Conservation (phyloP, 2,113 vertebrate species). For the Gallinago paraguaiae region DNA sequence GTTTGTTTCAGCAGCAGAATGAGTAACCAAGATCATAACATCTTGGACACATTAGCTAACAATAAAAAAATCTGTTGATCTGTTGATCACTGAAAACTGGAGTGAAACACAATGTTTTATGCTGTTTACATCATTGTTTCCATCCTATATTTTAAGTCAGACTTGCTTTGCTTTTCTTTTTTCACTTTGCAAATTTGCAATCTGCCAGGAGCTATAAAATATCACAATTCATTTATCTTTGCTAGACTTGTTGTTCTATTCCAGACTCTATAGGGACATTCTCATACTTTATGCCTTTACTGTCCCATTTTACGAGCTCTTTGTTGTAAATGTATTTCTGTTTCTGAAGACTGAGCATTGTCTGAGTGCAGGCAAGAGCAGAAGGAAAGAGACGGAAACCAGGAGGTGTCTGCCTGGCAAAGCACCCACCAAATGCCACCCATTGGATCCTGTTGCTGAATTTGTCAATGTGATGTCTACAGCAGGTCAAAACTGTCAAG, state of each 20-base stretch:
- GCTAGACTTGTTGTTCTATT: neutral
- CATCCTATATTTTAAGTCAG: neutral
- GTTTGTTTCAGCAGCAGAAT: neutral
- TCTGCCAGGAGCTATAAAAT: neutral
- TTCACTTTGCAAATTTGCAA: neutral
- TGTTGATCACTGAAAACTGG: neutral
- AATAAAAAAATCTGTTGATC: neutral
- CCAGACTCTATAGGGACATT: neutral
- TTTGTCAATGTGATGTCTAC: neutral
- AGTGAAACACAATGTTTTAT: neutral
- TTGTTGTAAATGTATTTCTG: neutral
- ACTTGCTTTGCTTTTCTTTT: neutral
- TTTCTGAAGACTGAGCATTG: neutral
- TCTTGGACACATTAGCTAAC: neutral
- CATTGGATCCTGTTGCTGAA: accelerated
- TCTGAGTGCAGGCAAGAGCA: neutral
- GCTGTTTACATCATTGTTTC: neutral
- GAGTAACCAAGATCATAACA: neutral
- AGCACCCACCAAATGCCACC: neutral
- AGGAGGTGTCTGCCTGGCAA: no score
- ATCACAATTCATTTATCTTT: neutral
- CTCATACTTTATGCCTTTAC: neutral
- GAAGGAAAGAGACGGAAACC: neutral
- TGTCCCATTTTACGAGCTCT: neutral
- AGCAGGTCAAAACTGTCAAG: neutral